These are phyloP conservation scores for Alouatta caraya DNA, from an alignment of 2,797 vertebrate genomes.

Conservation along the genomic window DNA sequence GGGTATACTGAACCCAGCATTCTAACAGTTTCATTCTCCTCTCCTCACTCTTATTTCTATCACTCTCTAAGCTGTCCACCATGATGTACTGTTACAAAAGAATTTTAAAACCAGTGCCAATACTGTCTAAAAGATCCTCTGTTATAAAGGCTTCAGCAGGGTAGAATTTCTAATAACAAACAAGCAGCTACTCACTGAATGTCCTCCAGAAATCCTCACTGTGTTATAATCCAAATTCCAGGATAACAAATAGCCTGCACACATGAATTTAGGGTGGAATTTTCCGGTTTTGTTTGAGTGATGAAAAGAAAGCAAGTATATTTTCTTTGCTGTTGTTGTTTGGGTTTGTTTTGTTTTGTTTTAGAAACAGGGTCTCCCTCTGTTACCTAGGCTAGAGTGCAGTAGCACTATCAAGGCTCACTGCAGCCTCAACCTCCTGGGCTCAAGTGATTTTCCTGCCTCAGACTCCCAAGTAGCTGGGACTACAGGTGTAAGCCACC, in stretches of 20 bases:
- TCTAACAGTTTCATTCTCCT: background rate
- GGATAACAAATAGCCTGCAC: background rate
- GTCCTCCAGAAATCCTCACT: background rate
- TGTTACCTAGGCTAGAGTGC: background rate
- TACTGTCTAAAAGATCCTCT: background rate
- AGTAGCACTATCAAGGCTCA: background rate
- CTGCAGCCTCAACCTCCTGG: background rate
- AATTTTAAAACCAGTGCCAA: background rate
- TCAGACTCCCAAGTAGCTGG: background rate
- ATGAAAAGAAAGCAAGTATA: conserved; percentile 6
- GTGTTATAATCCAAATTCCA: background rate
- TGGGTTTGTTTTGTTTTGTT: background rate
- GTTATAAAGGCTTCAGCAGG: background rate
- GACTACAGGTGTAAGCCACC: background rate
- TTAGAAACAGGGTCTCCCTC: background rate
- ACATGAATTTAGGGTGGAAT: background rate
- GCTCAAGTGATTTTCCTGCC: background rate
- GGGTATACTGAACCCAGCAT: background rate
- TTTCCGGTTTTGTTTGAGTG: background rate
- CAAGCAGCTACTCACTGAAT: background rate
- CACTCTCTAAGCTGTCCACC: background rate
- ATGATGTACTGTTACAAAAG: background rate
- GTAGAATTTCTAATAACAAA: background rate
- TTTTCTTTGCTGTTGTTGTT: background rate
- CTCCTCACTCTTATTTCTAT: background rate